Percentiles rank a stretch among this genome's conserved stretches.
Evolutionary conservation across 2,797 vertebrate genomes (phyloP).

Genomic region (Telmatherina bonti): DNA sequence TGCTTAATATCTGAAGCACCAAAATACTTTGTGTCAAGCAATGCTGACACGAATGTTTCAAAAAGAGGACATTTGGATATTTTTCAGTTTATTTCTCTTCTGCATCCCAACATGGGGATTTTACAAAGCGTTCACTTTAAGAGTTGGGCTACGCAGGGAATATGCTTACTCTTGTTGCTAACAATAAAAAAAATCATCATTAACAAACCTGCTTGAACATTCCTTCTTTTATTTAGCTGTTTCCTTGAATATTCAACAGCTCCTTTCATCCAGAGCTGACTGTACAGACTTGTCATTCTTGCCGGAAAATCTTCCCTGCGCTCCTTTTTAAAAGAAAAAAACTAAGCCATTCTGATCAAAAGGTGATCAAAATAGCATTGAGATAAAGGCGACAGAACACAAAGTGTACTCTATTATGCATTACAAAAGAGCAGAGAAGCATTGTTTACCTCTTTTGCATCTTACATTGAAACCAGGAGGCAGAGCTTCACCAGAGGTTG

Average conservation of each 20-base stretch:
- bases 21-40: neutral
- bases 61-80: too few relatives aligned
- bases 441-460: constrained; percentile 41
- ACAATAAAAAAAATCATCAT: constrained; percentile 56
- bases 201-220: constrained; percentile 52
- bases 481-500: constrained; percentile 14
- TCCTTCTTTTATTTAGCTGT: constrained; percentile 53
- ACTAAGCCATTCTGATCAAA: constrained; percentile 60
- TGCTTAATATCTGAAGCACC: neutral
- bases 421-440: constrained; percentile 43
- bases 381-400: constrained; percentile 52
- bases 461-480: constrained; percentile 23
- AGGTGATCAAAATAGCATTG: constrained; percentile 63
- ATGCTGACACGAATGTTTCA: neutral
- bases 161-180: constrained; percentile 33
- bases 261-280: constrained; percentile 61
- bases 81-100: constrained; percentile 1
- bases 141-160: constrained; percentile 11
- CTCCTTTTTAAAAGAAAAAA: constrained; percentile 35
- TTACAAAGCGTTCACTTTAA: constrained; percentile 10
- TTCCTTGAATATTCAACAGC: constrained; percentile 60
- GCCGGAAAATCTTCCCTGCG: constrained; percentile 33
- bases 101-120: neutral
- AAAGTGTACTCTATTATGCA: constrained; percentile 56
- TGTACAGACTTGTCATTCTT: constrained; percentile 46